Evolutionary conservation across 2,888 invertebrate species (phyloP), one percentile per base, ranked within the genome.

Genomic region (Drosophila maculinotata): DNA sequence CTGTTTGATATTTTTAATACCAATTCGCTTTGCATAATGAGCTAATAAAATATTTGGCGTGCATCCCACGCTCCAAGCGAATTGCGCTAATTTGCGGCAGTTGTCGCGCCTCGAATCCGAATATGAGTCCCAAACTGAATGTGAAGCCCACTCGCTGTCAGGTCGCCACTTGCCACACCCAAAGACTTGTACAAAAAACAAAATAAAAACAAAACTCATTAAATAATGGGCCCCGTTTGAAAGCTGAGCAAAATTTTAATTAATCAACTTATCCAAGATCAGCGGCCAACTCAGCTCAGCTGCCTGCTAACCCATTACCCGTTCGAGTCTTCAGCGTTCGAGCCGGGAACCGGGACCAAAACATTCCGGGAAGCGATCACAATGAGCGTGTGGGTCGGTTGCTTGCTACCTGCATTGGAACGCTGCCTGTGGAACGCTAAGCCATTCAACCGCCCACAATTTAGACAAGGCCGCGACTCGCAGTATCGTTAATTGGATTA

Each of bases 21-120:
- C 76, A 66, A 76, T 73, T 87, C 79, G 69, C 58, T 87, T 87
- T 87, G 80, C 87, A 87, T 87, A 87, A 87, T 87, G 87, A 87
- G 86, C 79, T 72, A 80, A 88, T 87, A 83, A 87, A 87, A 79
- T 80, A 83, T 80, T 88, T 88, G 78, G 88, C 80, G 78, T 88
- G 82, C 88, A 86, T 87, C 85, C 83, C 87, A 86, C 83, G 83
- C 86, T 66, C 49, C 68, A 59, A 44, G 66, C 64, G 71, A 69
- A 70, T 69, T 77, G 64, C 82, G 85, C 75, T 85, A 87, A 87
- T 84, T 87, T 87, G 83, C 62, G 88, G 88, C 88, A 85, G 83
- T 85, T 84, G 83, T 87, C 88, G 86, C 88, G 82, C 86, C 87
- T 85, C 75, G 69, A 66, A 74, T 75, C 71, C 36, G 60, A 67